These are phyloP conservation scores for Carabus problematicus DNA, from an alignment of 2,888 invertebrate genomes.

Conservation along the genomic window DNA sequence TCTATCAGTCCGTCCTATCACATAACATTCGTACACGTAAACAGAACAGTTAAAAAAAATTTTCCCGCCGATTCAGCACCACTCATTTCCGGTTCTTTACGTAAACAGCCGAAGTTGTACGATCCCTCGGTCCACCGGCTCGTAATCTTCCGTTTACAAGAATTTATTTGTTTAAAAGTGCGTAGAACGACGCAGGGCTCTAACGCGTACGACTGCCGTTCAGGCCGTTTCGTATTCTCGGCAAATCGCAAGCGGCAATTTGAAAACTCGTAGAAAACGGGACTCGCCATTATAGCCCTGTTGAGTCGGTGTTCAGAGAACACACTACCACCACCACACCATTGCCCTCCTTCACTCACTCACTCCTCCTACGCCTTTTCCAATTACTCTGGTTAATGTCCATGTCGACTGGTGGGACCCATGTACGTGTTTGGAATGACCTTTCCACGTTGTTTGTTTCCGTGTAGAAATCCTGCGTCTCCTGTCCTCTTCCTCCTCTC, in stretches of 20 bases:
- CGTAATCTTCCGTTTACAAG: conserved; percentile 40
- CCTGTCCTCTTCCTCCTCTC: too few species aligned
- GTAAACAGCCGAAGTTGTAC: neutral
- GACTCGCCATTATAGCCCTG: conserved; percentile 26
- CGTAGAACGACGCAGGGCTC: conserved; percentile 35
- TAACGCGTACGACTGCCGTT: conserved; percentile 21
- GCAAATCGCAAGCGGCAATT: conserved; percentile 36
- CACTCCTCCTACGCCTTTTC: conserved; percentile 12
- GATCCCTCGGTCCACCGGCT: neutral
- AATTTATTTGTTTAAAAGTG: conserved; percentile 42
- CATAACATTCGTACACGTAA: conserved; percentile 23
- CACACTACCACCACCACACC: neutral
- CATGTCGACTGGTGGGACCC: conserved; percentile 36
- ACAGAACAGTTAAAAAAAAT: conserved; percentile 39
- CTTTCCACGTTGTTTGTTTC: conserved; percentile 9
- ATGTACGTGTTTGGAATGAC: conserved; percentile 33
- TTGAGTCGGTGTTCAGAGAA: conserved; percentile 25
- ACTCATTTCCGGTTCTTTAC: conserved; percentile 1
- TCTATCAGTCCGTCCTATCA: conserved; percentile 7
- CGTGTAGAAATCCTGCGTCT: too few species aligned
- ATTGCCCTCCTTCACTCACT: neutral
- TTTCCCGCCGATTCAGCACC: conserved; percentile 30
- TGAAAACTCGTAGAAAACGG: conserved; percentile 30
- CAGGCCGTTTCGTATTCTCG: conserved; percentile 35
- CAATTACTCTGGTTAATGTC: conserved; percentile 42